These are phyloP conservation scores for Tachysurus vachellii DNA, from an alignment of 2,113 vertebrate genomes.

Conservation along the genomic window DNA sequence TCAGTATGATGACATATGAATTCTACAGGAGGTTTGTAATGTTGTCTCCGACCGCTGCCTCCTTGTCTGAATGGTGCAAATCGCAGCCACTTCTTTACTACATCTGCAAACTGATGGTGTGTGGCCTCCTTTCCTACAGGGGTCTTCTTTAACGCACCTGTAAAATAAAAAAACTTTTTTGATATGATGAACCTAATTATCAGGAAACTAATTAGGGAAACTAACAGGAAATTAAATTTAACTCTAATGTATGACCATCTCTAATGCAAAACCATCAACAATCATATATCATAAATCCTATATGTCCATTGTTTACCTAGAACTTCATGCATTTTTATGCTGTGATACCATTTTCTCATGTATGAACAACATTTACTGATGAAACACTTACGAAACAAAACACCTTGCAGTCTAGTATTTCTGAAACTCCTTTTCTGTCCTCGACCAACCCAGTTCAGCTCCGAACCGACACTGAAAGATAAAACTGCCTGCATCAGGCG, in stretches of 20 bases:
- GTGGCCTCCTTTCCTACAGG: slow-evolving; percentile 66
- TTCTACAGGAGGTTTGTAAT: slow-evolving; percentile 56
- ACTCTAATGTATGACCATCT: not conserved
- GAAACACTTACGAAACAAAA: slow-evolving; percentile 64
- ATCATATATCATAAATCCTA: not conserved
- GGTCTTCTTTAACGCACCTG: slow-evolving; percentile 64
- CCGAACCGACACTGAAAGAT: slow-evolving; percentile 64
- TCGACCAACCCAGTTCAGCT: slow-evolving; percentile 65
- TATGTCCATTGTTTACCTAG: not conserved
- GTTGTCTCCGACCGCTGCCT: slow-evolving; percentile 56
- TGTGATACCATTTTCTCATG: not conserved
- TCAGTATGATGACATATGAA: slow-evolving; percentile 49
- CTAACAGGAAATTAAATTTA: too few species aligned
- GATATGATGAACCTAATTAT: not conserved
- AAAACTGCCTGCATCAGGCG: slow-evolving; percentile 64
- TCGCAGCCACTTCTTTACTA: slow-evolving; percentile 66
- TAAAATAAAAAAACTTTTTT: not conserved
- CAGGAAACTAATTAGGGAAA: too few species aligned
- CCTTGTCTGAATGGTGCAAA: slow-evolving; percentile 66
- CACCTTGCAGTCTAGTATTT: slow-evolving; percentile 63
- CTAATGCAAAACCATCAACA: too few species aligned
- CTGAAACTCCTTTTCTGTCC: slow-evolving; percentile 66
- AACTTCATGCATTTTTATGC: not conserved
- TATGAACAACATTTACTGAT: not conserved
- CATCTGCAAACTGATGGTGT: slow-evolving; percentile 66